Conservation (phyloP, 2,797 vertebrate genomes). For the Phataginus tetradactyla region DNA sequence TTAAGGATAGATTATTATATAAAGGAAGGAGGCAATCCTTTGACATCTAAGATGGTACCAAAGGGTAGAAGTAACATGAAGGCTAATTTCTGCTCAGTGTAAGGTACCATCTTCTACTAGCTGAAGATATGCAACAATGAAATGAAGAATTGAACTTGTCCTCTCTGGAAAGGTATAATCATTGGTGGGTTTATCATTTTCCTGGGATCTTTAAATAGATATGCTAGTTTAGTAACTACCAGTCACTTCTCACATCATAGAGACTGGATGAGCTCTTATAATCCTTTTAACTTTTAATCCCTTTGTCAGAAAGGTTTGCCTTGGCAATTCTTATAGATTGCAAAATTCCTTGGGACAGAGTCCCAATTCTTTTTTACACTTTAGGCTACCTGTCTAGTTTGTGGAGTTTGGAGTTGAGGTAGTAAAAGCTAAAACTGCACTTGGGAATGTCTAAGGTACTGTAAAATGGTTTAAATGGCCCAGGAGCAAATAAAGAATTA, state of each 20-base stretch:
- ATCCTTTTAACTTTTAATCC: not conserved
- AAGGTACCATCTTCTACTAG: not conserved
- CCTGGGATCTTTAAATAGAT: not conserved
- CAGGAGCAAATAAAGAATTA: slow-evolving; percentile 12
- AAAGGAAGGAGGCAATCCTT: not conserved
- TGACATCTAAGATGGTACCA: not conserved
- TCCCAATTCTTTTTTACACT: not conserved
- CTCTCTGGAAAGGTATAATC: not conserved
- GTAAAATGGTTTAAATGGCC: not conserved
- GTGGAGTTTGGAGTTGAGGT: not conserved
- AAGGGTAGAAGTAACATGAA: not conserved
- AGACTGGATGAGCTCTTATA: not conserved
- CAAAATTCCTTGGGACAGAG: not conserved
- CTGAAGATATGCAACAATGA: not conserved
- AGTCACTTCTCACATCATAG: no score
- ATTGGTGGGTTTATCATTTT: not conserved
- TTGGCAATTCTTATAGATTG: not conserved
- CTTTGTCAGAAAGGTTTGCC: not conserved
- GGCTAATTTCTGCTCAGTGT: not conserved
- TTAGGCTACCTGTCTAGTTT: slow-evolving; percentile 8
- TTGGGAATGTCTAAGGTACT: not conserved
- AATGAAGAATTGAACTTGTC: not conserved
- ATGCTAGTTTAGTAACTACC: not conserved
- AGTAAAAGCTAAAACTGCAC: slow-evolving; percentile 17
- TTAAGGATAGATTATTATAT: not conserved